Evolutionary conservation across 2,888 invertebrate species (phyloP).

Genomic region (Rhopalosiphum nymphaeae): DNA sequence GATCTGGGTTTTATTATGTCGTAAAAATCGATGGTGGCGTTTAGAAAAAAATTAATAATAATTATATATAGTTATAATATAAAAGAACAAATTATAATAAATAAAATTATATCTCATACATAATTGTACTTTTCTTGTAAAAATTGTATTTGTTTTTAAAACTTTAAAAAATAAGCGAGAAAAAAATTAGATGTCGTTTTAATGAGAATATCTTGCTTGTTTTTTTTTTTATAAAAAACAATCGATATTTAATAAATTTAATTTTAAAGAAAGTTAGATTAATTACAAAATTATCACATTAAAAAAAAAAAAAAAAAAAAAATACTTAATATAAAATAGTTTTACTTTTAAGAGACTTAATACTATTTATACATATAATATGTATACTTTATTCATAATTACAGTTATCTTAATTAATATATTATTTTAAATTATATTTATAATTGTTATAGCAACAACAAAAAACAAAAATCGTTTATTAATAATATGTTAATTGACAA

Average conservation of each 20-base stretch:
- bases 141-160: background rate
- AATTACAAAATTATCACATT: no score
- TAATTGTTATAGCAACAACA: background rate
- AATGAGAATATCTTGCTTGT: background rate
- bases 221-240: background rate
- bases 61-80: background rate
- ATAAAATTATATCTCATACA: background rate
- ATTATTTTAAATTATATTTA: background rate
- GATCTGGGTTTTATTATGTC: background rate
- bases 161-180: background rate
- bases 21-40: background rate
- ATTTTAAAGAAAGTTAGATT: background rate
- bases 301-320: background rate
- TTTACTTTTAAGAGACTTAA: background rate
- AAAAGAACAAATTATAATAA: slow-evolving; percentile 22
- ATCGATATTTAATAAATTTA: background rate
- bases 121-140: background rate
- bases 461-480: background rate
- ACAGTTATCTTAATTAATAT: no score
- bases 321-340: background rate
- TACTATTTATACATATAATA: no score
- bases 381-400: no score
- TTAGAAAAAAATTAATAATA: background rate
- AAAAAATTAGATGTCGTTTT: background rate
- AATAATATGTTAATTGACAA: background rate